phyloP scores from a whole-genome alignment of 2,113 vertebrate species.

The Callospermophilus lateralis region DNA sequence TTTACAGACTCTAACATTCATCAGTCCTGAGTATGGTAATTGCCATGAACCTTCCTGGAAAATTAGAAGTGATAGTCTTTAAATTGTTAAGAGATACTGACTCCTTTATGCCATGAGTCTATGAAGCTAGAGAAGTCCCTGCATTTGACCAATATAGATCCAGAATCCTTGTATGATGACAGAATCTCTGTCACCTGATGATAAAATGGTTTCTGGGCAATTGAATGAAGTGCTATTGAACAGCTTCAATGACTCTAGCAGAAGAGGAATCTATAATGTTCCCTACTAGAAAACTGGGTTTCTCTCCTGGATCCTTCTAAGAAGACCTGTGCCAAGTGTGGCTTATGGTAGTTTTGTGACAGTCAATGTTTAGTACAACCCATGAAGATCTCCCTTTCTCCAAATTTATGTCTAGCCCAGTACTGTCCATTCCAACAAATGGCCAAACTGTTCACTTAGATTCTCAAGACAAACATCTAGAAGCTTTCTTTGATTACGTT shows the following conservation, averaged over 20 bases:
- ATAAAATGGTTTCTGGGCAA: background rate
- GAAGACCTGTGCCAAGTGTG: background rate
- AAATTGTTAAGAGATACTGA: background rate
- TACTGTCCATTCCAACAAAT: background rate
- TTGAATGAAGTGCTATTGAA: background rate
- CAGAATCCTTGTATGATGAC: background rate
- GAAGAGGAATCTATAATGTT: background rate
- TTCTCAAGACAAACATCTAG: background rate
- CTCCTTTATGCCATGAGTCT: background rate
- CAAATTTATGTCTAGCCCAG: background rate
- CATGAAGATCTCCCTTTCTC: background rate
- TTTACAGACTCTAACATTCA: too few species aligned
- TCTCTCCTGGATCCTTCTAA: background rate
- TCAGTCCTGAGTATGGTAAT: background rate
- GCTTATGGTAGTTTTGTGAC: background rate
- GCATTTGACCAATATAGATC: background rate
- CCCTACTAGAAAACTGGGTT: background rate
- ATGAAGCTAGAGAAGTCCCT: background rate
- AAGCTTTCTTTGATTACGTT: background rate
- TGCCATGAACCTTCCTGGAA: background rate
- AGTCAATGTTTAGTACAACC: background rate
- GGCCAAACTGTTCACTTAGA: background rate
- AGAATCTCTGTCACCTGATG: background rate
- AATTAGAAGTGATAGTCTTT: background rate
- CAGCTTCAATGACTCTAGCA: background rate